Base-by-base conservation (phyloP, 35 echinoderm and acorn worm genomes). In the Lytechinus pictus region DNA sequence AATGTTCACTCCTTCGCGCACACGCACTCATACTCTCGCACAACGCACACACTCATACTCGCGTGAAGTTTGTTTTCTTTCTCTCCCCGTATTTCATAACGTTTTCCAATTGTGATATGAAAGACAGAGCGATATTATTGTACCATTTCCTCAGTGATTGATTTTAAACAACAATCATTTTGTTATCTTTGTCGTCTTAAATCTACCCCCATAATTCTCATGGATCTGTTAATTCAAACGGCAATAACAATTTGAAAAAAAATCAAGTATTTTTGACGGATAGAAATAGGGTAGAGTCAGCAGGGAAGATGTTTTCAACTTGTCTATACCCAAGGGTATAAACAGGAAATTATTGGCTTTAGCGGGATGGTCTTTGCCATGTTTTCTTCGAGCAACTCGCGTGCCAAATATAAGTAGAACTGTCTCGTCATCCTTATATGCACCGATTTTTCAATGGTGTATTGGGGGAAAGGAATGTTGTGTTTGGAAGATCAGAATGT, bases 311-410 rank as follows among this genome's bases (percentile, higher is more conserved):
- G 66, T 79, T 79, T 79, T 79, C 19, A 79, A 79, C 66, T 79
- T 79, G 66, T 24, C 66, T 79, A 16, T 79, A 5, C 8, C n/a
- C 66, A 16, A 79, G 66, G 66, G 66, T 79, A 79, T 79, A 79
- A 79, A 79, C 66, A 79, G 66, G 66, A 79, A 79, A 79, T 79
- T 79, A 79, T 79, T 79, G 19, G 66, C 66, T 79, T 24, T 79
- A 79, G 66, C 66, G 12, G 4, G 19, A 24, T 79, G 66, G n/a
- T 79, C 66, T 27, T 79, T 16, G 66, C 66, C 66, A n/a, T 79
- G 66, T 79, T 79, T 79, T n/a, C 66, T 79, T 16, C 66, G 66
- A 79, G 24, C 66, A n/a, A n/a, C 66, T 79, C 19, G 66, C 66
- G 21, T 79, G 66, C 66, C 66, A 79, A 79, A 79, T 79, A 79